These are phyloP conservation scores for Glaucomys volans DNA, from an alignment of 2,113 vertebrate genomes.

Conservation along the genomic window DNA sequence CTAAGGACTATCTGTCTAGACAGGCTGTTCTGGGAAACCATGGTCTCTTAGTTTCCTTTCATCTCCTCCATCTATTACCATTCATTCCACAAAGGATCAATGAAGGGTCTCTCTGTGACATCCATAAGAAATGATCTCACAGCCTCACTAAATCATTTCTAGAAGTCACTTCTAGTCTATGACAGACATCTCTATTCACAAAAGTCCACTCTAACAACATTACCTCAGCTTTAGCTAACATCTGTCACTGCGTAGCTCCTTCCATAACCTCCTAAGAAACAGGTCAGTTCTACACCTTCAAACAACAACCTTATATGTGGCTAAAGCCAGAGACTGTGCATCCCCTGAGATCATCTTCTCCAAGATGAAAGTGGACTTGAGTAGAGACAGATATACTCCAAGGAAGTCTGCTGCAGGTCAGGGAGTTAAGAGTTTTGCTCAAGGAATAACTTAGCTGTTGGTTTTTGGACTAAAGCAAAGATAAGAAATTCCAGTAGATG, in stretches of 20 bases:
- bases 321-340: background rate
- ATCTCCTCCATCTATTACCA: background rate
- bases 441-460: slow-evolving; percentile 13
- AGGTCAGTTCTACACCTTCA: background rate
- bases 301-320: background rate
- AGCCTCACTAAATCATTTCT: background rate
- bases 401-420: background rate
- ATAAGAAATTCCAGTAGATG: background rate
- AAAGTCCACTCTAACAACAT: background rate
- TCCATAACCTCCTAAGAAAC: background rate
- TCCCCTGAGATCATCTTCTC: background rate
- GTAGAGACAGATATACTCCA: background rate
- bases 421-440: background rate
- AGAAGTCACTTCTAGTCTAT: background rate
- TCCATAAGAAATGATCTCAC: background rate
- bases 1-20: background rate
- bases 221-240: background rate
- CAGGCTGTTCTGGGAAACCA: background rate
- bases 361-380: background rate
- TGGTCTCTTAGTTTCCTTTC: background rate
- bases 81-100: background rate
- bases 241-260: background rate
- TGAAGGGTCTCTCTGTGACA: background rate
- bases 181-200: background rate
- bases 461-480: background rate